Percentiles rank a stretch among this genome's conserved stretches.
Conservation (phyloP, 1,140 invertebrate genomes). For the Tachypleus tridentatus region DNA sequence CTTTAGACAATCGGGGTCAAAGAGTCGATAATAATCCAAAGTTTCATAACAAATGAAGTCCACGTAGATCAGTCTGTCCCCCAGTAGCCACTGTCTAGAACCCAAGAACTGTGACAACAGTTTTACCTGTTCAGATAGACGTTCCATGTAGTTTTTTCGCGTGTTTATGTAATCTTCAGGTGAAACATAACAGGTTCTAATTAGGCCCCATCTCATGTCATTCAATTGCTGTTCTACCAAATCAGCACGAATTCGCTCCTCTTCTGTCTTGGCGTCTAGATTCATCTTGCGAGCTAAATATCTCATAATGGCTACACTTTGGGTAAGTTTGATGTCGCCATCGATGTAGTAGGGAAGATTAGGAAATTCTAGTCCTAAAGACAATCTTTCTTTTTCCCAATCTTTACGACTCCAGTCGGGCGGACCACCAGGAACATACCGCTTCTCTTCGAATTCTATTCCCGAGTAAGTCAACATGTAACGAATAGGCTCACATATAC, state of each 20-base stretch:
- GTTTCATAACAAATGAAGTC: slow-evolving; percentile 41
- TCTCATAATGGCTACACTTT: neutral
- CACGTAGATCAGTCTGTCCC: slow-evolving; percentile 17
- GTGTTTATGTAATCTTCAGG: neutral
- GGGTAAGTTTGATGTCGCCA: slow-evolving; percentile 2
- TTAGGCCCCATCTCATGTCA: neutral
- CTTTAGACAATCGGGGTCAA: slow-evolving; percentile 33
- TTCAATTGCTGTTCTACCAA: neutral
- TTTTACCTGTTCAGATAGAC: neutral
- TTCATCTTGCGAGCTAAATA: neutral
- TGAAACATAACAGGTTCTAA: neutral
- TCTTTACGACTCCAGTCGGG: neutral
- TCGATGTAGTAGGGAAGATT: slow-evolving; percentile 5
- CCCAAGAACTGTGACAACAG: neutral
- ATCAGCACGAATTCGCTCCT: neutral
- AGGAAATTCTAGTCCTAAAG: neutral
- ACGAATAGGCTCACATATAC: neutral
- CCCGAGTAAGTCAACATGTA: neutral
- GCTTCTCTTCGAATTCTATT: neutral
- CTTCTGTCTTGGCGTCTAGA: neutral
- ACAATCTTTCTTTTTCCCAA: neutral
- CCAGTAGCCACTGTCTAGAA: neutral
- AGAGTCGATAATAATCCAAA: slow-evolving; percentile 32
- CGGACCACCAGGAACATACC: neutral
- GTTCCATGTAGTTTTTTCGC: neutral